A percentile compares a stretch with the other conserved stretches of the same genome.
These are phyloP conservation scores for Dastarcus helophoroides DNA, from an alignment of 2,888 invertebrate species.

Conservation along the genomic window DNA sequence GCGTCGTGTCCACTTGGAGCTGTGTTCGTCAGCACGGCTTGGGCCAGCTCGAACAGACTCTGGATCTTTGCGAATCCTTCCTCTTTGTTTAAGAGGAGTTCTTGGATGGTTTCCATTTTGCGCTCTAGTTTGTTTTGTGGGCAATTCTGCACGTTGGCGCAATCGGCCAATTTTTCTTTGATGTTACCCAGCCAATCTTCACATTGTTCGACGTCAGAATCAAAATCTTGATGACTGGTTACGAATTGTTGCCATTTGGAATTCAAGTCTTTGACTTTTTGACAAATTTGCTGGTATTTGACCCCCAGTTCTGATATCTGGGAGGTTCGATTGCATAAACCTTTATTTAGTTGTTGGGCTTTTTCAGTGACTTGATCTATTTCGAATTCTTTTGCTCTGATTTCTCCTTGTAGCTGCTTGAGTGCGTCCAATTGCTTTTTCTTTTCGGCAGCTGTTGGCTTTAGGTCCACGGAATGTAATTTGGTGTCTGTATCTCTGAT, in stretches of 20 bases:
- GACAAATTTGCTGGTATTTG: constrained; percentile 82
- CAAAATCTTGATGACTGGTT: constrained; percentile 75
- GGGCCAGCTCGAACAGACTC: constrained; percentile 79
- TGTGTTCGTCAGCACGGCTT: constrained; percentile 82
- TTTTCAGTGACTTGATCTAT: constrained; percentile 87
- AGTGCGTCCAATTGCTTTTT: constrained; percentile 72
- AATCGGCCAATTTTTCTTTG: constrained; percentile 73
- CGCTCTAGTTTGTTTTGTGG: constrained; percentile 78
- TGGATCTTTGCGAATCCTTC: constrained; percentile 86
- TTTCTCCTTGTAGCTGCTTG: constrained; percentile 72
- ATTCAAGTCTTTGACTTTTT: constrained; percentile 83
- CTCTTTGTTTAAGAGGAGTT: constrained; percentile 80
- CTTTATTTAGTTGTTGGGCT: constrained; percentile 72
- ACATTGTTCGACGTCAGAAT: constrained; percentile 67
- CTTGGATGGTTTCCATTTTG: constrained; percentile 75
- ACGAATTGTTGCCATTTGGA: constrained; percentile 90
- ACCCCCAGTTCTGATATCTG: constrained; percentile 84
- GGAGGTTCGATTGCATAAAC: constrained; percentile 61
- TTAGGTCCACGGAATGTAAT: constrained; percentile 78
- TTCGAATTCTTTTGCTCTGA: constrained; percentile 82
- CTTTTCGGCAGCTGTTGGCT: constrained; percentile 72
- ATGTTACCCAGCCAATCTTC: constrained; percentile 75
- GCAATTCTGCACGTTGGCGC: constrained; percentile 69
- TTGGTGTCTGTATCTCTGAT: constrained; percentile 78
- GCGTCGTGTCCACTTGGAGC: constrained; percentile 77